A percentile compares a stretch with the other conserved stretches of the same genome.
These are phyloP conservation scores for Sarotherodon lohbergeri DNA, from an alignment of 2,113 vertebrate genomes.

Conservation along the genomic window DNA sequence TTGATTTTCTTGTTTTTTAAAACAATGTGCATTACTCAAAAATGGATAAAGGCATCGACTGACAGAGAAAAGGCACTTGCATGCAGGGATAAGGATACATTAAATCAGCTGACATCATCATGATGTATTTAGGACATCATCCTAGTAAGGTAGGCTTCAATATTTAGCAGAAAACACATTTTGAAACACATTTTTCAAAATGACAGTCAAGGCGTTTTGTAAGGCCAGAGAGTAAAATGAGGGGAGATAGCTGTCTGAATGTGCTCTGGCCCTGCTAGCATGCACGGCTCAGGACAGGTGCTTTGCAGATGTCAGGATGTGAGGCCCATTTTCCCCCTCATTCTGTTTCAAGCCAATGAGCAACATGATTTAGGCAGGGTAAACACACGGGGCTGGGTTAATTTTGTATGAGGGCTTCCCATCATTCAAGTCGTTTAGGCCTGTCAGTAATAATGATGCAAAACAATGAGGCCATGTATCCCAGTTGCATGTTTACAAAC, in stretches of 20 bases:
- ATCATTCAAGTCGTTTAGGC: conserved; percentile 58
- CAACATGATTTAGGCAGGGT: conserved; percentile 54
- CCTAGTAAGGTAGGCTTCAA: not conserved
- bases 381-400: conserved; percentile 56
- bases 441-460: conserved; percentile 64
- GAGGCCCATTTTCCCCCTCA: conserved; percentile 4
- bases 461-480: conserved; percentile 60
- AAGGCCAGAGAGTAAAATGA: not conserved
- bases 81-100: not conserved
- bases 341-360: conserved; percentile 48
- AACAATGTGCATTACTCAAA: not conserved
- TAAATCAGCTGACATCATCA: not conserved
- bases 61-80: not conserved
- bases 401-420: conserved; percentile 53
- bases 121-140: not conserved
- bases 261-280: conserved; percentile 15
- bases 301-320: conserved; percentile 67
- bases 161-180: not conserved
- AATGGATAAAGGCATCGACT: not conserved
- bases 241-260: conserved; percentile 1
- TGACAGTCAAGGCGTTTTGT: conserved; percentile 1
- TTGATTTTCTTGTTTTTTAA: not conserved
- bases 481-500: conserved; percentile 46
- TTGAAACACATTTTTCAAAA: not conserved
- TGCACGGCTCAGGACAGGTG: conserved; percentile 54